phyloP scores from a whole-genome alignment of 2,888 invertebrate species.

The Ferrisia virgata region DNA sequence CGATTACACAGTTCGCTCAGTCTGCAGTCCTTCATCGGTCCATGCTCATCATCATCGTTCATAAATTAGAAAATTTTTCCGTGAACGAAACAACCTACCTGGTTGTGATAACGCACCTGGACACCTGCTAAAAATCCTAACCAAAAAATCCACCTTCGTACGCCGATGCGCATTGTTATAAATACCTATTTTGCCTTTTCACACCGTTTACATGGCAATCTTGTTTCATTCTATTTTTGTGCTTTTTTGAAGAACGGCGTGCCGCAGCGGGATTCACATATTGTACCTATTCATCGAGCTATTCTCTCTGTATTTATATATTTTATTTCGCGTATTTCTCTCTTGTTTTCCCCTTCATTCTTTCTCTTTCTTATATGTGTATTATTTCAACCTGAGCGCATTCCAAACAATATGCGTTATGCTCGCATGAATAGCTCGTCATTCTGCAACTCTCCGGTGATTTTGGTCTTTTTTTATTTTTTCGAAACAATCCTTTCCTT shows the following conservation, averaged over 20 bases:
- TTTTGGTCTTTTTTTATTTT: conserved; percentile 1
- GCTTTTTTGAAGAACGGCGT: conserved; percentile 5
- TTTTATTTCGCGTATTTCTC: conserved; percentile 14
- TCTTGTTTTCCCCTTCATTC: neutral
- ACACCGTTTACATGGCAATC: conserved; percentile 35
- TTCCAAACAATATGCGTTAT: conserved; percentile 20
- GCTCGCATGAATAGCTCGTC: conserved; percentile 3
- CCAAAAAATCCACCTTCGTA: conserved; percentile 29
- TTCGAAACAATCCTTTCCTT: conserved; percentile 29
- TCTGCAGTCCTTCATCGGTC: too few species aligned
- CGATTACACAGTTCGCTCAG: neutral
- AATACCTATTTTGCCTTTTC: conserved; percentile 35
- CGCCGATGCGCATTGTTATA: conserved; percentile 6
- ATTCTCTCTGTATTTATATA: conserved; percentile 24
- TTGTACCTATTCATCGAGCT: conserved; percentile 7
- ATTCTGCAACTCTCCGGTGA: conserved; percentile 3
- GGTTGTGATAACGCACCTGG: conserved; percentile 25
- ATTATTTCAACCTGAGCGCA: neutral
- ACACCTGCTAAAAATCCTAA: conserved; percentile 31
- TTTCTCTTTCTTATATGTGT: neutral
- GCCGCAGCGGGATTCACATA: conserved; percentile 30
- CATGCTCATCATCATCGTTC: conserved; percentile 21
- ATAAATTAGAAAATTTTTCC: conserved; percentile 35
- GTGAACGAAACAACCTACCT: conserved; percentile 22
- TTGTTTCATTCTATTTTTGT: conserved; percentile 12